phyloP scores from a whole-genome alignment of 2,888 invertebrate species.

The Ditula angustiorana region DNA sequence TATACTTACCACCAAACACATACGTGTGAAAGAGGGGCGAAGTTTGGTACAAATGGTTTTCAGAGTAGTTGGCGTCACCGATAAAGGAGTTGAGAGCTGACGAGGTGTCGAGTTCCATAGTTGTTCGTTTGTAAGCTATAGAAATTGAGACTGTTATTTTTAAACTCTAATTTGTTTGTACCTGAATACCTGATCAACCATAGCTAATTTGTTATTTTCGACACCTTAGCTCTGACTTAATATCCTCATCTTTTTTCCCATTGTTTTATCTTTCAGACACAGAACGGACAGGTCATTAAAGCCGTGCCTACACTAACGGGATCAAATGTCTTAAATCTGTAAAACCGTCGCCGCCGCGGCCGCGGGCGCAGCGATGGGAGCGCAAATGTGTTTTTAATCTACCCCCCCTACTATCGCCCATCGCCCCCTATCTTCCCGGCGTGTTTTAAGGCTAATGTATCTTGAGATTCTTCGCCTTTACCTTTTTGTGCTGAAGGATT shows the following conservation, averaged over 20 bases:
- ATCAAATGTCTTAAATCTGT: not conserved
- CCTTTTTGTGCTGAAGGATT: constrained; percentile 21
- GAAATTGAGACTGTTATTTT: too few species aligned
- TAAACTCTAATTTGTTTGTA: too few species aligned
- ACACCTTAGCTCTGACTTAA: not conserved
- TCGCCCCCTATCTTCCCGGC: constrained; percentile 17
- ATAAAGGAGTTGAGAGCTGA: too few species aligned
- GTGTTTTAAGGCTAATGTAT: constrained; percentile 27
- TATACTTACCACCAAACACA: too few species aligned
- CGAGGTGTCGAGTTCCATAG: too few species aligned
- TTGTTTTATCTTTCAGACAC: not conserved
- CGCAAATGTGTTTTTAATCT: constrained; percentile 38
- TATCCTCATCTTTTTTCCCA: not conserved
- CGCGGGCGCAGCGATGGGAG: constrained; percentile 14
- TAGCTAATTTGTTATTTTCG: too few species aligned
- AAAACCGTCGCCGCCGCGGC: not conserved
- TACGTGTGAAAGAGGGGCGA: too few species aligned
- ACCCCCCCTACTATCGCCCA: constrained; percentile 13
- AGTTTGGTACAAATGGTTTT: too few species aligned
- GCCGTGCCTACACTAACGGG: not conserved
- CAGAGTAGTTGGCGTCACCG: too few species aligned
- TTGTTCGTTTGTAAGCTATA: too few species aligned
- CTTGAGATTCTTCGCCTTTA: constrained; percentile 11
- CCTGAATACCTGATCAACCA: too few species aligned
- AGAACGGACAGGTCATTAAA: not conserved